These are phyloP conservation scores for Copsychus sechellarum DNA, from an alignment of 2,113 vertebrate genomes.

Conservation along the genomic window DNA sequence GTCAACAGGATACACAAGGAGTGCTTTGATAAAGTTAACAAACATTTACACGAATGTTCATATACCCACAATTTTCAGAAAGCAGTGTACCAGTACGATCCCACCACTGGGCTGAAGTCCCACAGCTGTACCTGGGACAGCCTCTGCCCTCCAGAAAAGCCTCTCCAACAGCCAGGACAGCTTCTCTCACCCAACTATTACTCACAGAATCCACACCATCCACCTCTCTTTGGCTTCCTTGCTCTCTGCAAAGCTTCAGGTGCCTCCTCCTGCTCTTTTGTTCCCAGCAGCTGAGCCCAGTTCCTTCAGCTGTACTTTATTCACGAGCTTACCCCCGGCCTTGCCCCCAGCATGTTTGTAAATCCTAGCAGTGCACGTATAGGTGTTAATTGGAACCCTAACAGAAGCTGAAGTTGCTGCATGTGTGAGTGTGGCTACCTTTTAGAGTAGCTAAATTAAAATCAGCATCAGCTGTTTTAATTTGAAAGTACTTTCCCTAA, in stretches of 20 bases:
- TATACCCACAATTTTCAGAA: not conserved
- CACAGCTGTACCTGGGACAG: not conserved
- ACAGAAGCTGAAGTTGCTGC: not conserved
- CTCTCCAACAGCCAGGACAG: not conserved
- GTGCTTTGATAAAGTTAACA: not conserved
- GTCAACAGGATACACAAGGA: not conserved
- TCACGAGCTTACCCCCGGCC: not conserved
- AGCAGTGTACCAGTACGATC: rapidly evolving
- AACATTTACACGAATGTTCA: not conserved
- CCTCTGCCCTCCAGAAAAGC: not conserved
- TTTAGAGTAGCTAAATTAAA: not conserved
- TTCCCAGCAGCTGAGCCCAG: not conserved
- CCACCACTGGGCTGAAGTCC: not conserved
- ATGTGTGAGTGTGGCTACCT: not conserved
- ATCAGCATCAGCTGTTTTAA: not conserved
- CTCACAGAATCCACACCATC: not conserved
- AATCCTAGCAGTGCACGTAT: not conserved
- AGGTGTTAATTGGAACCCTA: not conserved
- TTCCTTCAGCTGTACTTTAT: not conserved
- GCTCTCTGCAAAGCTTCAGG: not conserved
- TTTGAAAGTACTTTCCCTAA: not conserved
- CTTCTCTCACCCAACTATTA: rapidly evolving
- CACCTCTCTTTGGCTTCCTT: not conserved
- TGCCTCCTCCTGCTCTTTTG: not conserved
- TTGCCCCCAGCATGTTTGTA: not conserved